phyloP scores from a whole-genome alignment of 2,113 vertebrate genomes.

The Cryptomyrus ogoouensis region DNA sequence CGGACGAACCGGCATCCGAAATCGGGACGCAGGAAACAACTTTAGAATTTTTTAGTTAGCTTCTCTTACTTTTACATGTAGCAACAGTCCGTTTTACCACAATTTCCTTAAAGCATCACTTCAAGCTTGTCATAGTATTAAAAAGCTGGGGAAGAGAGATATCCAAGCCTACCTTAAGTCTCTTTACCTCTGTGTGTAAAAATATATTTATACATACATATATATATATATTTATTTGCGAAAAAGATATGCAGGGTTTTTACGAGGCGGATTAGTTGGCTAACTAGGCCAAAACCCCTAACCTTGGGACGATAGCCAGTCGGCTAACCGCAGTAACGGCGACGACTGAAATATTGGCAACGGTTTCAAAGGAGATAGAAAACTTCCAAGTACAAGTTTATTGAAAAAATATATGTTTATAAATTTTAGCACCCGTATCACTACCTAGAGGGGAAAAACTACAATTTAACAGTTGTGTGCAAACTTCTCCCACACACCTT shows the following conservation, averaged over 20 bases:
- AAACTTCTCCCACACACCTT: background rate
- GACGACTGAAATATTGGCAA: background rate
- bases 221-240: background rate
- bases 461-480: background rate
- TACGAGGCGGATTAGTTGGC: background rate
- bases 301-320: slow-evolving; percentile 9
- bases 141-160: background rate
- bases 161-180: background rate
- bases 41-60: background rate
- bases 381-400: background rate
- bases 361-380: background rate
- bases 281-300: slow-evolving; percentile 12
- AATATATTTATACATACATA: background rate
- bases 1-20: slow-evolving; percentile 8
- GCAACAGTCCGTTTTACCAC: background rate
- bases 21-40: background rate
- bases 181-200: background rate
- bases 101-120: background rate
- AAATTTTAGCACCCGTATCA: background rate
- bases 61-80: background rate
- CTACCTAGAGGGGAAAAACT: background rate
- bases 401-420: background rate
- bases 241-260: background rate
- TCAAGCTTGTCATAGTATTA: background rate
- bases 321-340: background rate